Evolutionary conservation across 1,140 invertebrate genomes (phyloP).

Genomic region (Brachionus koreanus): DNA sequence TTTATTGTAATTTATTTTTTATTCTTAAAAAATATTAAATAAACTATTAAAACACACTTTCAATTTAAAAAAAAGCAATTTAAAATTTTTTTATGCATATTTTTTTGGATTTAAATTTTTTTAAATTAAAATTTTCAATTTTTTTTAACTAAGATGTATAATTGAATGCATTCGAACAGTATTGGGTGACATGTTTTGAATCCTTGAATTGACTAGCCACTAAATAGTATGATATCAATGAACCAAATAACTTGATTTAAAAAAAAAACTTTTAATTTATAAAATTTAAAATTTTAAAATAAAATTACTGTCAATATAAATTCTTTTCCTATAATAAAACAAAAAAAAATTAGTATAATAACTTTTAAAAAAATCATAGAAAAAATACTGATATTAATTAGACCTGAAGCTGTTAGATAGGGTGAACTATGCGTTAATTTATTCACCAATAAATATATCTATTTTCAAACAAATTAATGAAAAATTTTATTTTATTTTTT

Average conservation of each 20-base stretch:
- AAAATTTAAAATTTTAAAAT: neutral
- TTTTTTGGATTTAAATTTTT: no score
- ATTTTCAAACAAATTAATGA: neutral
- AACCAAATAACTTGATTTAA: constrained; percentile 4
- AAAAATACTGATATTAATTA: neutral
- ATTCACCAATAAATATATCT: neutral
- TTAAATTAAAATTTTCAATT: no score
- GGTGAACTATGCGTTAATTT: neutral
- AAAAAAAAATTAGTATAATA: neutral
- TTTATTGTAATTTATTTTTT: no score
- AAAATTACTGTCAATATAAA: constrained; percentile 2
- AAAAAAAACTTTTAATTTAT: neutral
- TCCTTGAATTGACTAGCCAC: neutral
- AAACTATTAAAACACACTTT: no score
- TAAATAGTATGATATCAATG: constrained; percentile 12
- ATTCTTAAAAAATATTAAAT: no score
- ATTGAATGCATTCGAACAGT: no score
- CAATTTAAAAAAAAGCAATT: no score
- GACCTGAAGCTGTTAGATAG: neutral
- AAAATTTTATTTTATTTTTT: neutral
- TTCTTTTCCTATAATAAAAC: neutral
- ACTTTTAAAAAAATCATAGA: neutral
- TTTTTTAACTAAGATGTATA: no score
- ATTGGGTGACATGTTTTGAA: neutral
- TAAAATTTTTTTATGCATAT: no score